Percentiles rank a stretch among this genome's conserved stretches.
Evolutionary conservation across 1,140 invertebrate species (phyloP).

Genomic region (Bombus waltoni): DNA sequence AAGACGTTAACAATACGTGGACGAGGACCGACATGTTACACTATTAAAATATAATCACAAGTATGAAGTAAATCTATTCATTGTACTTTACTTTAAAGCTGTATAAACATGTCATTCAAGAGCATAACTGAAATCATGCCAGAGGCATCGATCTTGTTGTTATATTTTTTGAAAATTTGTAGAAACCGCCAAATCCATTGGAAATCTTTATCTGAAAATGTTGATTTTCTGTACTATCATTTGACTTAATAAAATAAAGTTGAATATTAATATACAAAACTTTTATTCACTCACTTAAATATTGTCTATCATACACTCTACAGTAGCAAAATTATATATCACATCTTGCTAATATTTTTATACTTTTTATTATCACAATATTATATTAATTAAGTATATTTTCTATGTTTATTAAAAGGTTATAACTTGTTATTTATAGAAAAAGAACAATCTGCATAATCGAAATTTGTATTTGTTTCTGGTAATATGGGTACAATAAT

Average conservation of each 20-base stretch:
- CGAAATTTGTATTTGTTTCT: conserved; percentile 60
- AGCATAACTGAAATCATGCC: conserved; percentile 53
- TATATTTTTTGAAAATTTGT: conserved; percentile 70
- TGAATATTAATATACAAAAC: conserved; percentile 62
- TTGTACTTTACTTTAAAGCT: conserved; percentile 65
- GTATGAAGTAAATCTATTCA: conserved; percentile 55
- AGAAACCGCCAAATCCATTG: conserved; percentile 60
- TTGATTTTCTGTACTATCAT: conserved; percentile 75
- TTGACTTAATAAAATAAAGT: conserved; percentile 76
- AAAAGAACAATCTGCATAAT: conserved; percentile 7
- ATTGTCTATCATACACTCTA: not conserved
- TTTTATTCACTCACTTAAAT: conserved; percentile 14
- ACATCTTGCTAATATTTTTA: not conserved
- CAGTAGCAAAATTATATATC: not conserved
- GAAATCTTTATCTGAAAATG: conserved; percentile 53
- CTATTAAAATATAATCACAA: conserved; percentile 66
- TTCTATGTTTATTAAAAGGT: not conserved
- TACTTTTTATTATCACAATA: not conserved
- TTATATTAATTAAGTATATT: not conserved
- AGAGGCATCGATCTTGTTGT: conserved; percentile 53
- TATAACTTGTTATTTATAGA: not conserved
- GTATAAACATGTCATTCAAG: conserved; percentile 54
- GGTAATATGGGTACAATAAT: conserved; percentile 67
- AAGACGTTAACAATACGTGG: conserved; percentile 70
- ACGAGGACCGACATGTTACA: conserved; percentile 77